Conservation (phyloP, 2,888 invertebrate genomes). For the Malthinus flaveolus region DNA sequence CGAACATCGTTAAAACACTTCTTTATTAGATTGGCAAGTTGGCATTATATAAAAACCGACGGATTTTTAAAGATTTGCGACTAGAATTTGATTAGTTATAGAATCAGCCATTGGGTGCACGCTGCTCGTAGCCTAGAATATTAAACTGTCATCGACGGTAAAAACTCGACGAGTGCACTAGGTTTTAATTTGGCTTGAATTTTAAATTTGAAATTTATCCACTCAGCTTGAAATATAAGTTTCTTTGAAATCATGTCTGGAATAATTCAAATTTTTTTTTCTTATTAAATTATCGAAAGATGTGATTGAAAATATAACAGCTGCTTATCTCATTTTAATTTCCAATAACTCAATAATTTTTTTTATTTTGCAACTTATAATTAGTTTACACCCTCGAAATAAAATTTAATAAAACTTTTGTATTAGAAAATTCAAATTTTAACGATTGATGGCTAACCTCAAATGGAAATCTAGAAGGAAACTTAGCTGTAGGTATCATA, state of each 20-base stretch:
- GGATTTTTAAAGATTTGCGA: constrained; percentile 41
- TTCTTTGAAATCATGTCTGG: constrained; percentile 27
- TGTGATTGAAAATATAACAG: constrained; percentile 29
- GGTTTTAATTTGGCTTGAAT: constrained; percentile 42
- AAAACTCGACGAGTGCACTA: constrained; percentile 38
- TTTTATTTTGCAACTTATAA: constrained; percentile 21
- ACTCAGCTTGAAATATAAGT: constrained; percentile 33
- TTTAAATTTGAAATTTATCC: constrained; percentile 37
- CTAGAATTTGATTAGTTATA: constrained; percentile 48
- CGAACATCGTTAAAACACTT: constrained; percentile 46
- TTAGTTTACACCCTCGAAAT: constrained; percentile 5
- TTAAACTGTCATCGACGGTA: constrained; percentile 43
- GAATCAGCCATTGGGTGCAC: constrained; percentile 42
- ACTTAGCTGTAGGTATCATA: too few relatives aligned
- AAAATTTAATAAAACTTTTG: too few relatives aligned
- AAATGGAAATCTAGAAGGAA: too few relatives aligned
- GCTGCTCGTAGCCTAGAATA: constrained; percentile 41
- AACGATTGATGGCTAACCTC: too few relatives aligned
- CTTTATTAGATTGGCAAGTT: constrained; percentile 51
- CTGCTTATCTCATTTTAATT: constrained; percentile 28
- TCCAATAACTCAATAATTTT: constrained; percentile 5
- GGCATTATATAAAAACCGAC: constrained; percentile 42
- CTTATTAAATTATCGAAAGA: constrained; percentile 31
- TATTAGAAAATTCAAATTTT: too few relatives aligned
- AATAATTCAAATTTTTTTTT: constrained; percentile 31